Evolutionary conservation across 2,113 vertebrate species (phyloP), one percentile per base, ranked within the genome.

Genomic region (Pachypanchax playfairii): DNA sequence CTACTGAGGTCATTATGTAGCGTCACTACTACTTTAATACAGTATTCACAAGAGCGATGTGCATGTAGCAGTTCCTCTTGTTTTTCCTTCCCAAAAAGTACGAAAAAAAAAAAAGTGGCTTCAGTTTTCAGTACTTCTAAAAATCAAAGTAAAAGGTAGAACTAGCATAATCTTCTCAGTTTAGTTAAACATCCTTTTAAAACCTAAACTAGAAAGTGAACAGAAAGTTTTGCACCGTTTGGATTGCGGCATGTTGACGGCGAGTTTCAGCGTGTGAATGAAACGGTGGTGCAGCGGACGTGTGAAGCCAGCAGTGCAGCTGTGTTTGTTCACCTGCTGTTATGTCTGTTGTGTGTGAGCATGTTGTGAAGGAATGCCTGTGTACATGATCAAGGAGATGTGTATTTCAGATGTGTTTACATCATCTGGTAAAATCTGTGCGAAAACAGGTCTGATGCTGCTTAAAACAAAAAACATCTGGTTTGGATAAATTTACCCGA

Each of bases 41-140:
- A 72, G 77, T 86, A 86, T 89, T 65, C 84, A 91, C 85, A 88
- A 77, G 68, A 71, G 83, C 65, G 70, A 77, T 78, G 81, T 83
- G 83, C 88, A 88, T 89, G 87, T 85, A 79, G 68, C 10, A 60
- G 49, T 46, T 73, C 47, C 63, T 72, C 75, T 67, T 52, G 49
- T 44, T 80, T 70, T 72, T 57, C 55, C 72, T 64, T 75, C 59
- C 47, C 52, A 44, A 56, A 80, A 73, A 29, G 7, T 7, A 29
- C 4, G 7, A 7, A 29, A 29, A 35, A 35, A 35, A 73, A 65
- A 59, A 87, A 87, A 84, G 86, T 89, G 87, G 31, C 73, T 85
- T 86, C 79, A 88, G 84, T 87, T 81, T 84, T 85, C 84, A 85
- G 73, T 84, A 86, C 80, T 86, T 82, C 70, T 70, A 76, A 81